Base-by-base conservation (phyloP, 2,113 vertebrate species). In the Mirza zaza region DNA sequence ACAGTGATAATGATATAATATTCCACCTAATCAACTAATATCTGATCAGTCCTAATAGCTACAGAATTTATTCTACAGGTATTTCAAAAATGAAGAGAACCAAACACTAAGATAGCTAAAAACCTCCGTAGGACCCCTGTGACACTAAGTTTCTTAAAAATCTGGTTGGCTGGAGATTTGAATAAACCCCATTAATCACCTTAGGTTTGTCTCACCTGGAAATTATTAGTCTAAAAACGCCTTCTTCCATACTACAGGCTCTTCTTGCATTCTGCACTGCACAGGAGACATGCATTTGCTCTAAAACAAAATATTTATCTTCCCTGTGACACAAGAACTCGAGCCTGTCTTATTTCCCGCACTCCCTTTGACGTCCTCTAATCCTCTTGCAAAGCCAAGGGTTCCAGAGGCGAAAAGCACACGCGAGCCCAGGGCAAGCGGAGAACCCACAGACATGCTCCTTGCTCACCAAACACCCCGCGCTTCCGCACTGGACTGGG, bases 111-210 rank as follows among this genome's bases (percentile, higher is more conserved):
- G 88, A 91, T 70, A 90, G 1, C 95, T 92, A 68, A 93, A 90
- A 95, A 90, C 90, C 79, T 97, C 86, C 73, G 34, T 25, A 96
- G 61, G 55, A 93, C 65, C 65, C 81, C 84, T 80, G 39, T 61
- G 73, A 90, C 97, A 79, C 92, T 92, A 97, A 97, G 77, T 61
- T 97, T 29, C 87, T 96, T 85, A 95, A 97, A 96, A 93, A 79
- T 87, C 86, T 90, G 39, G 67, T 50, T 52, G 88, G 92, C 36
- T 95, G 89, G 29, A 94, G 92, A 89, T 23, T 1, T 92, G 61
- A 55, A 84, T 96, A 68, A 84, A 87, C 11, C 63, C 2, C 63
- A 36, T 0, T n/a, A 34, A 87, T 79, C 34, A 59, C 17, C 57
- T 52, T 8, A 81, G 45, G 81, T 79, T 55, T 91, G 68, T 86